Percentiles rank a stretch among this genome's conserved stretches.
Conservation (phyloP, 2,888 invertebrate genomes). For the Xanthostigma xanthostigma region DNA sequence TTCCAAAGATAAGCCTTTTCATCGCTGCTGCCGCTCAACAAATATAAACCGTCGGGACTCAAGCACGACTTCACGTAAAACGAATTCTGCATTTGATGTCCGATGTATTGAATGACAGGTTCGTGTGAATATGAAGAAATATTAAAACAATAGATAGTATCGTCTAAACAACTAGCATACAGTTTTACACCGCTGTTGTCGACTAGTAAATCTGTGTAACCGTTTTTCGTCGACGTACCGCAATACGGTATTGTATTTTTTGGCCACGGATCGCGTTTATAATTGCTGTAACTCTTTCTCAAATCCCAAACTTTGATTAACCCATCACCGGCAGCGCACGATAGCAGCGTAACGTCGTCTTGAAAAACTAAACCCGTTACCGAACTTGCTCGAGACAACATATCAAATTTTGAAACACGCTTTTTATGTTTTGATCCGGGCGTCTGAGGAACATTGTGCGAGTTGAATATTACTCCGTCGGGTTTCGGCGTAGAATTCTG, state of each 20-base stretch:
- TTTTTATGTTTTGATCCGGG: conserved; percentile 31
- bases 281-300: conserved; percentile 58
- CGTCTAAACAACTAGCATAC: conserved; percentile 80
- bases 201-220: conserved; percentile 63
- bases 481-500: conserved; percentile 36
- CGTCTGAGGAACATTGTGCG: conserved; percentile 35
- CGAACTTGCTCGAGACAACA: conserved; percentile 44
- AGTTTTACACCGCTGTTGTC: conserved; percentile 52
- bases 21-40: conserved; percentile 81
- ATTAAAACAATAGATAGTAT: conserved; percentile 74
- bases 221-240: conserved; percentile 52
- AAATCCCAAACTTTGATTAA: conserved; percentile 66
- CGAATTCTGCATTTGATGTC: conserved; percentile 56
- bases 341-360: conserved; percentile 60
- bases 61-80: conserved; percentile 76
- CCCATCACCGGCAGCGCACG: conserved; percentile 78
- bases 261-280: conserved; percentile 54
- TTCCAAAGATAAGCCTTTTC: conserved; percentile 79
- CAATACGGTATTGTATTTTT: conserved; percentile 58
- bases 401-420: conserved; percentile 9
- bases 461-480: conserved; percentile 55
- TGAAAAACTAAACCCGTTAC: conserved; percentile 77
- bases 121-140: conserved; percentile 48
- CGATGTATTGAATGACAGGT: conserved; percentile 49
- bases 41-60: conserved; percentile 64